Conservation (phyloP, 2,113 vertebrate genomes). For the Macquaria australasica region DNA sequence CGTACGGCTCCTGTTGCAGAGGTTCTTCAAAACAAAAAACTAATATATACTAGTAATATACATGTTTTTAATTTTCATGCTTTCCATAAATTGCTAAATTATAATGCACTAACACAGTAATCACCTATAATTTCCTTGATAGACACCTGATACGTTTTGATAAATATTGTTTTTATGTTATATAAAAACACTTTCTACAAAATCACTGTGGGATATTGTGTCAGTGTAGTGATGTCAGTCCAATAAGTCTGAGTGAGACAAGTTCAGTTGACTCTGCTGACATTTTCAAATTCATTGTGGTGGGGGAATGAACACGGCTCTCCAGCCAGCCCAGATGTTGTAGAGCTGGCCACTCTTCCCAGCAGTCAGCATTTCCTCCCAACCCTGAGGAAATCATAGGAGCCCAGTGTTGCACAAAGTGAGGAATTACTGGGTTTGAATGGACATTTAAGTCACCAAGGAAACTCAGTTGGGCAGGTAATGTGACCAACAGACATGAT, state of each 20-base stretch:
- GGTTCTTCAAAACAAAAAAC: no score
- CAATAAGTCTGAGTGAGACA: slow-evolving; percentile 3
- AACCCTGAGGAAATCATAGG: slow-evolving; percentile 35
- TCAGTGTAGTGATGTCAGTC: not conserved
- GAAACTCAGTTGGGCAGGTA: slow-evolving; percentile 31
- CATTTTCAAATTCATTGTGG: slow-evolving; percentile 40
- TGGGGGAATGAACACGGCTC: slow-evolving; percentile 11
- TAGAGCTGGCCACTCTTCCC: slow-evolving; percentile 20
- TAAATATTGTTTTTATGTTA: not conserved
- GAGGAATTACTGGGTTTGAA: slow-evolving; percentile 39
- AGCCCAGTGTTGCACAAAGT: slow-evolving; percentile 30
- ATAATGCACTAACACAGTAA: no score
- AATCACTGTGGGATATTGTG: not conserved
- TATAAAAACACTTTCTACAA: not conserved
- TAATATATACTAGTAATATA: no score
- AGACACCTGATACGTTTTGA: not conserved
- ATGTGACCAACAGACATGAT: not conserved
- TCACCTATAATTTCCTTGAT: not conserved
- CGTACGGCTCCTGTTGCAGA: not conserved
- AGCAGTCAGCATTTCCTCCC: slow-evolving; percentile 9
- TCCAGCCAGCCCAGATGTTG: slow-evolving; percentile 33
- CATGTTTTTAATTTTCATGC: no score
- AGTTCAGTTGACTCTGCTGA: slow-evolving; percentile 23
- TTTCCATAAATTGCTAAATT: no score
- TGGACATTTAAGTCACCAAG: slow-evolving; percentile 30